Conservation (phyloP, 2,888 invertebrate genomes). For the Zygaena filipendulae region DNA sequence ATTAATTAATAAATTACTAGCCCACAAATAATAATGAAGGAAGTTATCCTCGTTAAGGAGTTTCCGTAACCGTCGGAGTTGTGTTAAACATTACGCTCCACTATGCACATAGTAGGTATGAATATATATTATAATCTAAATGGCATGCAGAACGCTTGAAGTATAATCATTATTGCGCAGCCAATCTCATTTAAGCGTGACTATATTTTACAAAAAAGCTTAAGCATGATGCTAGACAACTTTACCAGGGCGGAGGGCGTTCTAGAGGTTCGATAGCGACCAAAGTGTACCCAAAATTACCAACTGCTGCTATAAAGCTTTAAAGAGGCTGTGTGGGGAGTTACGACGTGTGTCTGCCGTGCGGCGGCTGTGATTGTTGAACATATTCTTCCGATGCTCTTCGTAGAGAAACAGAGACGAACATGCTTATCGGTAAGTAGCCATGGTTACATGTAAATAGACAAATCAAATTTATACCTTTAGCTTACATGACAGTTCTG, state of each 20-base stretch:
- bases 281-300: constrained; percentile 65
- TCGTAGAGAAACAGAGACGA: constrained; percentile 39
- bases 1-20: constrained; percentile 24
- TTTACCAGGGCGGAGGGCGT: constrained; percentile 66
- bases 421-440: constrained; percentile 54
- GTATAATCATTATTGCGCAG: constrained; percentile 70
- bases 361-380: constrained; percentile 47
- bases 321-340: constrained; percentile 62
- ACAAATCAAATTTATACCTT: constrained; percentile 66
- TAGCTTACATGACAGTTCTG: constrained; percentile 69
- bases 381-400: constrained; percentile 35
- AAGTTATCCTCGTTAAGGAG: constrained; percentile 45
- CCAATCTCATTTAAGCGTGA: constrained; percentile 69
- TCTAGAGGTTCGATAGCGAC: constrained; percentile 64
- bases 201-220: constrained; percentile 69
- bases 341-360: constrained; percentile 51
- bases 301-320: constrained; percentile 64
- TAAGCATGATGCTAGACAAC: constrained; percentile 68
- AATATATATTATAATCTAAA: constrained; percentile 68
- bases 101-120: constrained; percentile 67
- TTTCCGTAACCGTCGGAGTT: constrained; percentile 57
- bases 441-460: constrained; percentile 59
- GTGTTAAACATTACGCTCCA: constrained; percentile 63
- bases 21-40: constrained; percentile 30
- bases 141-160: constrained; percentile 70